Evolutionary conservation across 2,888 invertebrate genomes (phyloP).

Genomic region (Protula sp.): DNA sequence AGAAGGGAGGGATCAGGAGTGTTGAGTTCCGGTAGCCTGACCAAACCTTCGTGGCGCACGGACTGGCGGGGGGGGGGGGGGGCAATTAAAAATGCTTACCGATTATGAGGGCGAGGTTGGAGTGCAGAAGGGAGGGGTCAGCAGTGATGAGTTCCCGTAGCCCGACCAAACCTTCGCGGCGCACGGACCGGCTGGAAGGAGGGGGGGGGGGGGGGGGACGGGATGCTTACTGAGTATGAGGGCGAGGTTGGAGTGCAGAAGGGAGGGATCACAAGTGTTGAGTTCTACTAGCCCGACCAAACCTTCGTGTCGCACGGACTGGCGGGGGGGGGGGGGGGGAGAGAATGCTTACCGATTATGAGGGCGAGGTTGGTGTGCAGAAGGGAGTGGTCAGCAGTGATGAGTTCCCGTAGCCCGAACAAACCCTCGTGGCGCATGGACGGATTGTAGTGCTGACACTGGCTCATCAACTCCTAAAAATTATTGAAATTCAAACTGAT

Average conservation of each 20-base stretch:
- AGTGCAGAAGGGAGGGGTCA: slow-evolving; percentile 57
- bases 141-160: slow-evolving; percentile 58
- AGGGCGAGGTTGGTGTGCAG: slow-evolving; percentile 63
- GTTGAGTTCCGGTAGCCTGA: slow-evolving; percentile 59
- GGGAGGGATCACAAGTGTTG: slow-evolving; percentile 56
- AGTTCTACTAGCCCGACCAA: slow-evolving; percentile 59
- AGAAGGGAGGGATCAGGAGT: slow-evolving; percentile 56
- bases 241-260: slow-evolving; percentile 62
- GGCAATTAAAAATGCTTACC: too few species aligned
- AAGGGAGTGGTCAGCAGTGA: slow-evolving; percentile 56
- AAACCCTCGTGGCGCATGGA: slow-evolving; percentile 64
- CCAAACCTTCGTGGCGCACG: too few species aligned
- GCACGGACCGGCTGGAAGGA: too few species aligned
- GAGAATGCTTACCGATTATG: slow-evolving; percentile 63
- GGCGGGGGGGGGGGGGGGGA: too few species aligned
- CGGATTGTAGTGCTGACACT: slow-evolving; percentile 71
- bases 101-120: slow-evolving; percentile 66
- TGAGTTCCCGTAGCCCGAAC: slow-evolving; percentile 58
- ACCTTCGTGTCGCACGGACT: too few species aligned
- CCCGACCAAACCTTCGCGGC: slow-evolving; percentile 61
- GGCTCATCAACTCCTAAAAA: slow-evolving; percentile 63
- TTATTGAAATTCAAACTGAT: too few species aligned
- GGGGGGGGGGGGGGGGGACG: too few species aligned
- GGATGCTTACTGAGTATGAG: slow-evolving; percentile 67
- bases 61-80: too few species aligned